Percentiles rank a stretch among this genome's conserved stretches.
These are phyloP conservation scores for Diadegma fenestrale DNA, from an alignment of 2,888 invertebrate species.

Conservation along the genomic window DNA sequence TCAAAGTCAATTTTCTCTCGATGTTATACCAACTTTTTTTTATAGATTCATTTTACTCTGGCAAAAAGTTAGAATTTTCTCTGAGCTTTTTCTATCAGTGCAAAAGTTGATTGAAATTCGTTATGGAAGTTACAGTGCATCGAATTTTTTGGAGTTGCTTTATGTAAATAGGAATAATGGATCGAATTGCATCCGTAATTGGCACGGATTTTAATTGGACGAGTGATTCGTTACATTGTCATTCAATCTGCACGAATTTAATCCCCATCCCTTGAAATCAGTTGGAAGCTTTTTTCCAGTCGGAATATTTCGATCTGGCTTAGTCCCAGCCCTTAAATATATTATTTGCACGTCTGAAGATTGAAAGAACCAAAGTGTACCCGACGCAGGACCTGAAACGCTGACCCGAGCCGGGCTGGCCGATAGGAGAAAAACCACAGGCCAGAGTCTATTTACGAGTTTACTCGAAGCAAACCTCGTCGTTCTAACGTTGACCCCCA, in stretches of 20 bases:
- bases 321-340: background rate
- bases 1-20: background rate
- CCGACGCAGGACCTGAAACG: background rate
- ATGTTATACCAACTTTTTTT: background rate
- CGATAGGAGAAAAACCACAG: background rate
- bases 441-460: background rate
- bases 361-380: background rate
- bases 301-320: background rate
- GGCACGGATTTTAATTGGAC: background rate
- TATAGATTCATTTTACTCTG: background rate
- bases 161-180: background rate
- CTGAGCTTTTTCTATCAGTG: background rate
- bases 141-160: background rate
- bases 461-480: constrained; percentile 3
- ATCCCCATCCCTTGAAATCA: no score
- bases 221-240: background rate
- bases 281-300: background rate
- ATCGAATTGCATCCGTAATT: background rate
- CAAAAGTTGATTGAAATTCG: background rate
- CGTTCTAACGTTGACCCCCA: background rate
- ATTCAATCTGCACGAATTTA: background rate
- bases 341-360: background rate
- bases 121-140: background rate
- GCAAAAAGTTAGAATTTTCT: background rate
- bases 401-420: background rate